Conservation (phyloP, 2,888 invertebrate species). For the Isoperla grammatica region DNA sequence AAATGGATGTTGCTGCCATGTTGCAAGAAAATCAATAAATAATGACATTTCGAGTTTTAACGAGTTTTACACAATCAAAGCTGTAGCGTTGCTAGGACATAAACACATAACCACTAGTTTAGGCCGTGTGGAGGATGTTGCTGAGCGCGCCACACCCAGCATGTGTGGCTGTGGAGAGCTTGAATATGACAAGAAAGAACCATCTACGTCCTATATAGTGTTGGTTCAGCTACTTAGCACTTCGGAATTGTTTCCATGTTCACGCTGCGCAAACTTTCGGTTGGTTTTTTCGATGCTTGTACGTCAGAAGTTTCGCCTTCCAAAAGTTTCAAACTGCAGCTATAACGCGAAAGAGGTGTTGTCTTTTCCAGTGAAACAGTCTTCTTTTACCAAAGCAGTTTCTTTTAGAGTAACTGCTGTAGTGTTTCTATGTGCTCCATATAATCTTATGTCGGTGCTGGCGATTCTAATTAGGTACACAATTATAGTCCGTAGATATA, state of each 20-base stretch:
- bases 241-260: slow-evolving; percentile 4
- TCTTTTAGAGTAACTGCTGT: background rate
- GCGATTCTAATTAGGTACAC: too few species aligned
- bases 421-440: too few species aligned
- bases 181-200: background rate
- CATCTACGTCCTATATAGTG: background rate
- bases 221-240: background rate
- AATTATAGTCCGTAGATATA: too few species aligned
- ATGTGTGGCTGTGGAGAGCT: background rate
- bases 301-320: slow-evolving; percentile 6
- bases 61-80: too few species aligned
- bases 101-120: too few species aligned
- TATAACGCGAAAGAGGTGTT: slow-evolving; percentile 7
- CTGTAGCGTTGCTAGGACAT: too few species aligned
- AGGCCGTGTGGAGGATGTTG: too few species aligned
- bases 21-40: too few species aligned
- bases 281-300: slow-evolving; percentile 11
- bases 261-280: slow-evolving; percentile 7
- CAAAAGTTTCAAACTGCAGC: slow-evolving; percentile 5
- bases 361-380: background rate
- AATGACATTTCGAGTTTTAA: too few species aligned
- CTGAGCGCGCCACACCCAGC: too few species aligned
- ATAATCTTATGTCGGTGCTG: too few species aligned
- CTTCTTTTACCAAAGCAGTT: background rate
- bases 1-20: too few species aligned